Evolutionary conservation across 2,113 vertebrate species (phyloP).

Genomic region (Sinocyclocheilus grahami): DNA sequence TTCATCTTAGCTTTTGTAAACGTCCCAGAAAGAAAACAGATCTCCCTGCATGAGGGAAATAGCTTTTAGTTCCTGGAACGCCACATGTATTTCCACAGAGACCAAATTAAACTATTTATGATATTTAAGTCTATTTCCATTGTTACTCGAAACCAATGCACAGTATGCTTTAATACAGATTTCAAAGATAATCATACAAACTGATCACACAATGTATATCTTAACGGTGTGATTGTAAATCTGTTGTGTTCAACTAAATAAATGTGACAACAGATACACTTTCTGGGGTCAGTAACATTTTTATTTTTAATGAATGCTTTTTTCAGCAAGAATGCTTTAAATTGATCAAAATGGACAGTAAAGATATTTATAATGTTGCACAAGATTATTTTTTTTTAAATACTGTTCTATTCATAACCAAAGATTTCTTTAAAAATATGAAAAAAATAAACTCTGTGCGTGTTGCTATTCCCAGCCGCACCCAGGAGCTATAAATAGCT

Average conservation of each 20-base stretch:
- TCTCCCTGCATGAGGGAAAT: not conserved
- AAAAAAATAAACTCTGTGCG: not conserved
- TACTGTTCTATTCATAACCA: not conserved
- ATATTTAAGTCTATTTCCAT: not conserved
- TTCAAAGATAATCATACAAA: not conserved
- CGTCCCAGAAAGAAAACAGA: not conserved
- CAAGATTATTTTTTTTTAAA: not conserved
- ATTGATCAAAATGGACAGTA: not conserved
- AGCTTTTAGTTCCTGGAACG: not conserved
- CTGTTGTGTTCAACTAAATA: not conserved
- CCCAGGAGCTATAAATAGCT: conserved; percentile 78
- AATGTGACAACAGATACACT: not conserved
- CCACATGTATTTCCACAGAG: not conserved
- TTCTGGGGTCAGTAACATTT: too few relatives aligned
- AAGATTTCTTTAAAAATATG: too few relatives aligned
- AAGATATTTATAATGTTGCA: not conserved
- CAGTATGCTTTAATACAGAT: not conserved
- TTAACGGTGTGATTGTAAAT: not conserved
- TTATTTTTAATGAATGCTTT: too few relatives aligned
- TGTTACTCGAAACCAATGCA: not conserved
- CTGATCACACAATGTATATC: not conserved
- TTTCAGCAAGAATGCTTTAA: too few relatives aligned
- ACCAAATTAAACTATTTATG: not conserved
- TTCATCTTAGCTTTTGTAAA: not conserved
- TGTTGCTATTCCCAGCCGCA: conserved; percentile 74